Evolutionary conservation across 2,113 vertebrate species (phyloP).

Genomic region (Beaufortia kweichowensis): DNA sequence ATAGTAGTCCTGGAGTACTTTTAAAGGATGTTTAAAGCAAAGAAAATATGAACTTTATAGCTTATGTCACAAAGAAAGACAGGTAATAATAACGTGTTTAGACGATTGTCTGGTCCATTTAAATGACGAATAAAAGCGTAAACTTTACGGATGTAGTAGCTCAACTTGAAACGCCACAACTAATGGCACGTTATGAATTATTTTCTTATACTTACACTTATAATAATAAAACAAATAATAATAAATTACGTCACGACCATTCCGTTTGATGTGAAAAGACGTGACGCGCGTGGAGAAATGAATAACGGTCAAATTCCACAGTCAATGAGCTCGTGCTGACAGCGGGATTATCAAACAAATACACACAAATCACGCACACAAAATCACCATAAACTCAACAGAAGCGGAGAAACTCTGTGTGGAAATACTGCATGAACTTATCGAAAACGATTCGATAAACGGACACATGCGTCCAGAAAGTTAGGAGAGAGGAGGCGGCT

Average conservation of each 20-base stretch:
- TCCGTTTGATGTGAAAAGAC: too few species aligned
- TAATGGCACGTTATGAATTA: too few species aligned
- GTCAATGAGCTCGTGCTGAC: background rate
- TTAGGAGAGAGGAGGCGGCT: conserved; percentile 9
- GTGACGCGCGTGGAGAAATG: too few species aligned
- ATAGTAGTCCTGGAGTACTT: too few species aligned
- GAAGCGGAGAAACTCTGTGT: background rate
- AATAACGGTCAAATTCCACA: too few species aligned
- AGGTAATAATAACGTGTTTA: background rate
- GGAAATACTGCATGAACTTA: background rate
- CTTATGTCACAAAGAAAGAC: conserved; percentile 2
- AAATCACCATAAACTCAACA: background rate
- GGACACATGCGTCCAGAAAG: conserved; percentile 14
- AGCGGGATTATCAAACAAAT: background rate
- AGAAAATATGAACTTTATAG: background rate
- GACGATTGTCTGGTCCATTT: background rate
- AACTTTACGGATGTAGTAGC: background rate
- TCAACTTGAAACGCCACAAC: too few species aligned
- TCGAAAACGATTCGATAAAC: conserved; percentile 3
- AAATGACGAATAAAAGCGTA: too few species aligned
- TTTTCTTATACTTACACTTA: too few species aligned
- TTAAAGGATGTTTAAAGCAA: too few species aligned
- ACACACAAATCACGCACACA: background rate
- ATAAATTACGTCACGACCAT: too few species aligned
- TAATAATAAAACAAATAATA: too few species aligned